Conservation (phyloP, 2,113 vertebrate species). For the Rhagologus leucostigma region DNA sequence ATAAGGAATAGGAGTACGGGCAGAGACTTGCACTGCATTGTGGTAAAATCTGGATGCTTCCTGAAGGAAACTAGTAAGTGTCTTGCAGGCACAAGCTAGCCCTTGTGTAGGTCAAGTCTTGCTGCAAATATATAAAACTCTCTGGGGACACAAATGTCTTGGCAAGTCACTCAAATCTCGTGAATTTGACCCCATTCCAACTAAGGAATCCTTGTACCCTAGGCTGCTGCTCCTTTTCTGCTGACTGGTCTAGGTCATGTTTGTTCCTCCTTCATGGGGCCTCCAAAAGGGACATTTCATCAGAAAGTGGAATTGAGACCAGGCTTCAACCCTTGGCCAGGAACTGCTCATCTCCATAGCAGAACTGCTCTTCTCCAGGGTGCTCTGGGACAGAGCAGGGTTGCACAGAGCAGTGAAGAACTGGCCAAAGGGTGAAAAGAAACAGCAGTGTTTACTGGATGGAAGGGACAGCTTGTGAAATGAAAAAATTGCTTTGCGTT, state of each 20-base stretch:
- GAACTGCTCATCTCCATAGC: background rate
- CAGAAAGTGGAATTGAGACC: background rate
- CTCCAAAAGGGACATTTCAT: background rate
- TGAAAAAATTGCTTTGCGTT: accelerated
- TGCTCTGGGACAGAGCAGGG: background rate
- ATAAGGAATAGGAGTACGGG: conserved; percentile 10
- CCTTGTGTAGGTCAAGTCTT: background rate
- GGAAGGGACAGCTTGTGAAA: background rate
- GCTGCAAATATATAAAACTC: background rate
- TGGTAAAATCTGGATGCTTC: background rate
- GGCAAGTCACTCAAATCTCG: background rate
- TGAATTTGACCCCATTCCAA: background rate
- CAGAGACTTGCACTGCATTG: background rate
- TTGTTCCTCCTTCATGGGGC: background rate
- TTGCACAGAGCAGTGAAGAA: background rate
- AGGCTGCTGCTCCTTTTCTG: background rate
- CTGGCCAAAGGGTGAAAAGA: background rate
- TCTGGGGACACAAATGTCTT: background rate
- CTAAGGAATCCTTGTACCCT: background rate
- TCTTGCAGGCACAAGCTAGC: background rate
- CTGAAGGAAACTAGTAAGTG: background rate
- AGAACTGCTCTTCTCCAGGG: background rate
- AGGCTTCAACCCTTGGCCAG: background rate
- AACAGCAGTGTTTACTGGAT: background rate
- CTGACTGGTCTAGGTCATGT: background rate